Evolutionary conservation across 2,113 vertebrate genomes (phyloP).

Genomic region (Oryzias celebensis): DNA sequence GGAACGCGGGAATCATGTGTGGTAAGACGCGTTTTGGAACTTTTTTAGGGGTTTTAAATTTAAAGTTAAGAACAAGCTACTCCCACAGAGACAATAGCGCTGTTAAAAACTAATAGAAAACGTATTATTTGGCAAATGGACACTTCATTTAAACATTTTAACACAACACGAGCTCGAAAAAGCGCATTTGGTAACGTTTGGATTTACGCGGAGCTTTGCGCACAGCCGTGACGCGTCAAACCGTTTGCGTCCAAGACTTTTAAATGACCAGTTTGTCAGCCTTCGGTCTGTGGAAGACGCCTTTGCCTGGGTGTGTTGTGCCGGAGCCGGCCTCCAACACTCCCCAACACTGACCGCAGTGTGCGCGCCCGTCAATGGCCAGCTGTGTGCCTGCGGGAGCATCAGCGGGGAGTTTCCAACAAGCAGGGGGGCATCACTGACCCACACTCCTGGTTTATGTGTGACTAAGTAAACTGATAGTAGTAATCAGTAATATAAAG

Average conservation of each 20-base stretch:
- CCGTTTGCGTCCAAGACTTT: not conserved
- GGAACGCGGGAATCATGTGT: conserved; percentile 59
- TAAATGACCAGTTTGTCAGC: not conserved
- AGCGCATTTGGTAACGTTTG: too few relatives aligned
- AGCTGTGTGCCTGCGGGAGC: conserved; percentile 57
- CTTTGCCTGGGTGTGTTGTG: not conserved
- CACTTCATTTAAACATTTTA: too few relatives aligned
- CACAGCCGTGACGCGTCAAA: conserved; percentile 67
- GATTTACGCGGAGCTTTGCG: not conserved
- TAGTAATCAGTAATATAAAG: too few relatives aligned
- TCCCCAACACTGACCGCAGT: conserved; percentile 27
- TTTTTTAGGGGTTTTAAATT: not conserved
- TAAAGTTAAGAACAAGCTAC: not conserved
- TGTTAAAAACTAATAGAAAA: too few relatives aligned
- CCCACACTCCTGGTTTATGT: too few relatives aligned
- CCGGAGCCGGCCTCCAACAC: conserved; percentile 47
- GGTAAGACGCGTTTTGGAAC: conserved; percentile 49
- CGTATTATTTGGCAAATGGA: too few relatives aligned
- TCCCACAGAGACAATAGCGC: too few relatives aligned
- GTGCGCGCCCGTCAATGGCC: conserved; percentile 67
- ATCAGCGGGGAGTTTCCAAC: conserved; percentile 5
- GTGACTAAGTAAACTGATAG: too few relatives aligned
- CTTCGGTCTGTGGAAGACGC: not conserved
- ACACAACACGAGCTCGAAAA: too few relatives aligned
- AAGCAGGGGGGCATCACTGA: not conserved